Conservation (phyloP, 2,113 vertebrate genomes). For the Oreochromis niloticus region DNA sequence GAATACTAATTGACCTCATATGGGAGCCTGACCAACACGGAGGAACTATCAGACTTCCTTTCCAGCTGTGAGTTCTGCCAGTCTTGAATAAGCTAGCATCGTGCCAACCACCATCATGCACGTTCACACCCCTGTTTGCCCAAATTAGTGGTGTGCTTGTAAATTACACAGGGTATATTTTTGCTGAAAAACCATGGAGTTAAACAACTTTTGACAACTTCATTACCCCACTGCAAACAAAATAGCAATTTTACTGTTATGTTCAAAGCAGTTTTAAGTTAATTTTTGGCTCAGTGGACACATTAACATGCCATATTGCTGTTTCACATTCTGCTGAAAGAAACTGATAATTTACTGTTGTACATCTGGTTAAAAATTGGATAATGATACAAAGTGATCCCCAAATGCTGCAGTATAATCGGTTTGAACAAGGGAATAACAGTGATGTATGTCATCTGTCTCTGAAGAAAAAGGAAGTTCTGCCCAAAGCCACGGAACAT, state of each 20-base stretch:
- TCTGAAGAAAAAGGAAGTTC: neutral
- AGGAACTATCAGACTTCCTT: neutral
- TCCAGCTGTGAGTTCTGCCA: neutral
- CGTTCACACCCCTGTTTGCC: slow-evolving; percentile 3
- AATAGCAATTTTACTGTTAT: slow-evolving; percentile 37
- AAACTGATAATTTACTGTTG: slow-evolving; percentile 26
- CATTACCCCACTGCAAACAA: slow-evolving; percentile 37
- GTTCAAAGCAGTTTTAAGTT: slow-evolving; percentile 12
- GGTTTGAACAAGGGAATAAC: neutral
- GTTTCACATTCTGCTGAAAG: slow-evolving; percentile 10
- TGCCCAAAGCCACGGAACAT: neutral
- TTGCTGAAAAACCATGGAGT: neutral
- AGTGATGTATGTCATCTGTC: neutral
- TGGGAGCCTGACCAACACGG: neutral
- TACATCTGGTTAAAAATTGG: slow-evolving; percentile 49
- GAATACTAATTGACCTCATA: neutral
- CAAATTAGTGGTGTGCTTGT: slow-evolving; percentile 19
- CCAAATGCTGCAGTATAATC: neutral
- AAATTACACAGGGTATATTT: slow-evolving; percentile 11
- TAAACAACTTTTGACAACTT: slow-evolving; percentile 44
- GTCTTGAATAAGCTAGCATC: neutral
- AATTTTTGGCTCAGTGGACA: slow-evolving; percentile 34
- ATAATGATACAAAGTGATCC: slow-evolving; percentile 45
- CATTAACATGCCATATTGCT: neutral
- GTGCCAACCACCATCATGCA: neutral